Percentiles rank a stretch among this genome's conserved stretches.
Evolutionary conservation across 2,888 invertebrate genomes (phyloP).

Genomic region (Watsonalla cultraria): DNA sequence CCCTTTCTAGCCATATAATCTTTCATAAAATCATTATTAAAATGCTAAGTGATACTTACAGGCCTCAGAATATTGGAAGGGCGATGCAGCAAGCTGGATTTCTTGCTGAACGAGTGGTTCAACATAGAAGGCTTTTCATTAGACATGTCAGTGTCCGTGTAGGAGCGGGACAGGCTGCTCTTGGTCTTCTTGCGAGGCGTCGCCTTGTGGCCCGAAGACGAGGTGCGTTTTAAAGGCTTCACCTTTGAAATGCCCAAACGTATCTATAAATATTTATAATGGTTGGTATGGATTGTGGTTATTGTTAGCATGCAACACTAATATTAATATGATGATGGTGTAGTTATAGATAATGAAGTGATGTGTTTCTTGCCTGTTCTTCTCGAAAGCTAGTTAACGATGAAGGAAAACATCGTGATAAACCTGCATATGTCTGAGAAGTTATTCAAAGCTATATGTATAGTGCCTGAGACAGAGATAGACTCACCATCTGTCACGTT

Average conservation of each 20-base stretch:
- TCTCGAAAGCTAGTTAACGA: too few species aligned
- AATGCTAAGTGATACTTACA: conserved; percentile 75
- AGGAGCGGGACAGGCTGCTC: conserved; percentile 51
- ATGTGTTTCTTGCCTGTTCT: too few species aligned
- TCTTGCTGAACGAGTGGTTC: conserved; percentile 76
- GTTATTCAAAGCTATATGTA: too few species aligned
- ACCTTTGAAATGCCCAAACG: conserved; percentile 72
- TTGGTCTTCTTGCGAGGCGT: conserved; percentile 73
- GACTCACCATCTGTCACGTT: too few species aligned
- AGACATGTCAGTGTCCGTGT: conserved; percentile 62
- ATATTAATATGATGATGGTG: background rate
- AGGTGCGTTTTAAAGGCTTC: conserved; percentile 67
- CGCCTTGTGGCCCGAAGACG: conserved; percentile 54
- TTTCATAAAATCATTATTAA: background rate
- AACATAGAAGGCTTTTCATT: conserved; percentile 78
- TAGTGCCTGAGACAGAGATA: too few species aligned
- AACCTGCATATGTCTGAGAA: too few species aligned
- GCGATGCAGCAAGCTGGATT: conserved; percentile 80
- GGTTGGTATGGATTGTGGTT: conserved; percentile 13
- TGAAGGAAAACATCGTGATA: too few species aligned
- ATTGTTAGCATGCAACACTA: background rate
- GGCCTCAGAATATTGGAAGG: conserved; percentile 83
- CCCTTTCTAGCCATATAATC: too few species aligned
- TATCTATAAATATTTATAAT: conserved; percentile 63
- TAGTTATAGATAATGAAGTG: too few species aligned